phyloP scores from a whole-genome alignment of 2,797 vertebrate genomes.

The Falco rusticolus region DNA sequence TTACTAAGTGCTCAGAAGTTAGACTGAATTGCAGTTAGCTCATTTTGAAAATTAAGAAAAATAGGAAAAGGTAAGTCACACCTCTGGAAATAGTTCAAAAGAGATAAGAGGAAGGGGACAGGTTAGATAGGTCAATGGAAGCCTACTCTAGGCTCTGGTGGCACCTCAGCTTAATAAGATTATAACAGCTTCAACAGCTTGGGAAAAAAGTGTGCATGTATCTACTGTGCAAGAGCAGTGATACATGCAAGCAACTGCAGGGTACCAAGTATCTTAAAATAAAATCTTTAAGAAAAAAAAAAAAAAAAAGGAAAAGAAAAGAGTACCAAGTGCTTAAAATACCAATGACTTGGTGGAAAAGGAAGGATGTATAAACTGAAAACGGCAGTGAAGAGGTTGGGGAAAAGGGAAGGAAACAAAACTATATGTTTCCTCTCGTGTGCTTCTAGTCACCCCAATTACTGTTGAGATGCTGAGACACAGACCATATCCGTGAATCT shows the following conservation, averaged over 20 bases:
- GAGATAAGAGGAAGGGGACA: background rate
- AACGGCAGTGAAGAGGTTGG: background rate
- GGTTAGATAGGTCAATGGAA: background rate
- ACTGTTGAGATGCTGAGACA: background rate
- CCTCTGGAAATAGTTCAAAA: background rate
- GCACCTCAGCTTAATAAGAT: background rate
- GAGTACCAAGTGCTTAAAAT: background rate
- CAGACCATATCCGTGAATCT: background rate
- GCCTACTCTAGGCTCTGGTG: background rate
- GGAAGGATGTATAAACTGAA: background rate
- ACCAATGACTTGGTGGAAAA: background rate
- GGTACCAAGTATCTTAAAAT: background rate
- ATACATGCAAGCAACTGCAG: background rate
- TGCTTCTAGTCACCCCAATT: background rate
- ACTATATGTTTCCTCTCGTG: background rate
- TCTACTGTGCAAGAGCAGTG: background rate
- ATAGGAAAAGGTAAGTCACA: background rate
- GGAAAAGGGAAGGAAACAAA: background rate
- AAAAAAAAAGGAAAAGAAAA: no score
- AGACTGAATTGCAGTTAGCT: background rate
- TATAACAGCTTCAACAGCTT: background rate
- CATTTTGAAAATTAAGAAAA: background rate
- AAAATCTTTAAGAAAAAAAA: no score
- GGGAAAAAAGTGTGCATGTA: background rate
- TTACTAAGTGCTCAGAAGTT: background rate